A percentile compares a stretch with the other conserved stretches of the same genome.
phyloP scores from a whole-genome alignment of 2,888 invertebrate genomes.

The Hydrotaea cyrtoneurina region DNA sequence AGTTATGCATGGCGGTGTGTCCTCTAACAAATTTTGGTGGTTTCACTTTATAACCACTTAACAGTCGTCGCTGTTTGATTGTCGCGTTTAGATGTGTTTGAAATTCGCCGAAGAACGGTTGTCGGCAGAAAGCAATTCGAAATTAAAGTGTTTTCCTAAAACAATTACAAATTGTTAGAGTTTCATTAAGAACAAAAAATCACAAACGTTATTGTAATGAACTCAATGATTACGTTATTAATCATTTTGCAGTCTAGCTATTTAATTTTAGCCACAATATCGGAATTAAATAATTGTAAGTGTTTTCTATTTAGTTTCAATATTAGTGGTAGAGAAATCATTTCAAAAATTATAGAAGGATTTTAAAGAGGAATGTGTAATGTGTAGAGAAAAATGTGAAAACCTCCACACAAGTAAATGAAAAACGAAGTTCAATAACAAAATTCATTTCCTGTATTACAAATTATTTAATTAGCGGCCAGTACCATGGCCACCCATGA shows the following conservation, averaged over 20 bases:
- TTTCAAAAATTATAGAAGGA: no score
- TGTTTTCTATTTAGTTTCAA: no score
- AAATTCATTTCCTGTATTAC: no score
- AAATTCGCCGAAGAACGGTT: conserved; percentile 24
- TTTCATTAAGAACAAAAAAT: background rate
- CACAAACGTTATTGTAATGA: conserved; percentile 37
- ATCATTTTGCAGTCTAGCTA: conserved; percentile 65
- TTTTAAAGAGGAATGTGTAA: no score
- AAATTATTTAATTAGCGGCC: no score
- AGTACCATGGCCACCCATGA: no score
- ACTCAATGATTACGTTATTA: conserved; percentile 35
- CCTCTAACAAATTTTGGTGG: conserved; percentile 35
- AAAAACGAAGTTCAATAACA: no score
- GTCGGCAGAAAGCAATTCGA: background rate
- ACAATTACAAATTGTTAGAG: background rate
- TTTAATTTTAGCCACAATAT: conserved; percentile 72
- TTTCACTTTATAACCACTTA: conserved; percentile 45
- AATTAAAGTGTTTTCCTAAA: conserved; percentile 8
- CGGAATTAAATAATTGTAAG: conserved; percentile 79
- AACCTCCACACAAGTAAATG: no score
- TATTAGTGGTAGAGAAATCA: no score
- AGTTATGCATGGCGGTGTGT: background rate
- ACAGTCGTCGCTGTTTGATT: conserved; percentile 57
- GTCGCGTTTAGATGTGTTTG: conserved; percentile 52
- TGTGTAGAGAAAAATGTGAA: no score